Conservation (phyloP, 2,113 vertebrate genomes). For the Seriola aureovittata region DNA sequence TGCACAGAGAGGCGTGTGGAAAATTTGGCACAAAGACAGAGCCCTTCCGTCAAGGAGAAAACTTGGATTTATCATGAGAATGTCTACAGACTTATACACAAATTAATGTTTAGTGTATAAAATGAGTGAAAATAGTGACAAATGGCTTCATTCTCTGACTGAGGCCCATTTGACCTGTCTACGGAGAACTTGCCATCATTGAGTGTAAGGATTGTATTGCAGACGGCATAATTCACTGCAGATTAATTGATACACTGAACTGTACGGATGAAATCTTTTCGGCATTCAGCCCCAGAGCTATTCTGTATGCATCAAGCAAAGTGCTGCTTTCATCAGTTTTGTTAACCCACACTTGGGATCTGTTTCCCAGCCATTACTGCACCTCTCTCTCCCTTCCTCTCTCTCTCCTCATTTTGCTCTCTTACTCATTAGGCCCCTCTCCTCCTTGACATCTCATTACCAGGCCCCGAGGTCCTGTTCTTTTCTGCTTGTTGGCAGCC, state of each 20-base stretch:
- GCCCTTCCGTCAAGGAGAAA: neutral
- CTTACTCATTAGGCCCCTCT: neutral
- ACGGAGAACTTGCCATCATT: neutral
- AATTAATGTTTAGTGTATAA: neutral
- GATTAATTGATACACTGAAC: constrained; percentile 33
- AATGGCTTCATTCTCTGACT: neutral
- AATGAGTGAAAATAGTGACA: neutral
- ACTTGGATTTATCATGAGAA: neutral
- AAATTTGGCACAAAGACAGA: constrained; percentile 19
- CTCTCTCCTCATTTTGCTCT: constrained; percentile 23
- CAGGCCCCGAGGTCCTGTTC: constrained; percentile 8
- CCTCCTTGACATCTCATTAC: constrained; percentile 15
- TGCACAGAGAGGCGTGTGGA: neutral
- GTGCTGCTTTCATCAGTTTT: constrained; percentile 44
- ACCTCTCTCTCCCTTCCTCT: neutral
- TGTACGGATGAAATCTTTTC: constrained; percentile 13
- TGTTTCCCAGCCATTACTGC: constrained; percentile 4
- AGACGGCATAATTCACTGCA: constrained; percentile 8
- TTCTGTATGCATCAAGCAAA: constrained; percentile 31
- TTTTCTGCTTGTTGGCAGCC: neutral
- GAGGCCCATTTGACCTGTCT: neutral
- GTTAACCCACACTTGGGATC: neutral
- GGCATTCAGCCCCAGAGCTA: constrained; percentile 16
- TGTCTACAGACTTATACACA: neutral
- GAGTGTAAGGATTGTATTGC: constrained; percentile 12